Percentiles rank a stretch among this genome's conserved stretches.
These are phyloP conservation scores for Bucco capensis DNA, from an alignment of 2,113 vertebrate species.

Conservation along the genomic window DNA sequence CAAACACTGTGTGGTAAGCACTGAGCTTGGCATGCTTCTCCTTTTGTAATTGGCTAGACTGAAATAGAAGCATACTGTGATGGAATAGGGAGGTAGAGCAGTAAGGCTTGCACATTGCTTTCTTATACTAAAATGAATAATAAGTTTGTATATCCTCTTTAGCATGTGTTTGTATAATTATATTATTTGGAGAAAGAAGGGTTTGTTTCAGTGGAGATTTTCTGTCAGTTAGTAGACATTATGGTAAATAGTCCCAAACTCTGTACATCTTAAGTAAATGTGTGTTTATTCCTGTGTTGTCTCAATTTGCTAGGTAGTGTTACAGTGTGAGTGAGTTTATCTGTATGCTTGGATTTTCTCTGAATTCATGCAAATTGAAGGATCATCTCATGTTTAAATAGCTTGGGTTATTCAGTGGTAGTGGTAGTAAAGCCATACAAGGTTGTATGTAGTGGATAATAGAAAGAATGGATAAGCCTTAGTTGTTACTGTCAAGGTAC, in stretches of 20 bases:
- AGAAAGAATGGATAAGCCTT: background rate
- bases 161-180: background rate
- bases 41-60: background rate
- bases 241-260: background rate
- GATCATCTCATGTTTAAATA: background rate
- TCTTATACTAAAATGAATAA: background rate
- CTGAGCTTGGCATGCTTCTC: background rate
- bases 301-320: background rate
- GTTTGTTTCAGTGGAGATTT: background rate
- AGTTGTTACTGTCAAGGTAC: background rate
- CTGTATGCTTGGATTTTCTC: background rate
- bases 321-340: background rate
- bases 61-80: background rate
- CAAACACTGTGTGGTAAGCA: rapidly evolving
- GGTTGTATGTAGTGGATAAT: background rate
- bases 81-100: background rate
- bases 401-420: background rate
- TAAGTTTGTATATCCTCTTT: background rate
- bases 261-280: background rate
- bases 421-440: background rate
- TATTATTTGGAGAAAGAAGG: background rate
- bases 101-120: background rate
- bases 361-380: background rate
- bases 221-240: background rate
- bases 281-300: background rate